Percentiles rank a stretch among this genome's conserved stretches.
phyloP scores from a whole-genome alignment of 2,888 invertebrate genomes.

The Drosophila quasianomalipes region DNA sequence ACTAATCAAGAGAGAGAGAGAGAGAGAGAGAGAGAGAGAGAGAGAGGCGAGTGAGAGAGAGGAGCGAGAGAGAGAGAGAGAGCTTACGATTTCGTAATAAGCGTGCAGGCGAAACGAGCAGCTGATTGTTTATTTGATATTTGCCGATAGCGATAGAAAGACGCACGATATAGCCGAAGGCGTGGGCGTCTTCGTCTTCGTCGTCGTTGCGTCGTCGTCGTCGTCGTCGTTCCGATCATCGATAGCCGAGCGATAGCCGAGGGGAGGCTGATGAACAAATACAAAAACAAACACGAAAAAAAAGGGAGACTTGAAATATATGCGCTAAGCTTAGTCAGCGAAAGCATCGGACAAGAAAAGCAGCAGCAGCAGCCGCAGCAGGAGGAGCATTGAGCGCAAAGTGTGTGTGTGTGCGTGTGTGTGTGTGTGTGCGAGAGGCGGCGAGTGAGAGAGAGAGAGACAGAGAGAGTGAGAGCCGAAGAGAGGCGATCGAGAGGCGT shows the following conservation, averaged over 20 bases:
- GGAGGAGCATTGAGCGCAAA: conserved; percentile 20
- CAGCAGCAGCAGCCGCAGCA: conserved; percentile 14
- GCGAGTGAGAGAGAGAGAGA: conserved; percentile 9
- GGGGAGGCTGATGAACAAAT: conserved; percentile 8
- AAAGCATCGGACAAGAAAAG: conserved; percentile 21
- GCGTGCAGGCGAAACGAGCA: conserved; percentile 36
- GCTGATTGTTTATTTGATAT: conserved; percentile 44
- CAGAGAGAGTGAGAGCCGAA: conserved; percentile 13
- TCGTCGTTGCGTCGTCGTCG: neutral
- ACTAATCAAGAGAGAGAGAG: conserved; percentile 2
- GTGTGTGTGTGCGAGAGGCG: neutral
- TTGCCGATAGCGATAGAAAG: conserved; percentile 35
- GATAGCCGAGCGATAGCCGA: conserved; percentile 15
- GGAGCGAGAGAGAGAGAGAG: conserved; percentile 7
- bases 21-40: conserved; percentile 6
- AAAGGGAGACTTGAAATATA: conserved; percentile 12
- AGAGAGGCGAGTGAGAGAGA: neutral
- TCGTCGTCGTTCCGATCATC: conserved; percentile 16
- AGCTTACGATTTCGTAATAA: conserved; percentile 55
- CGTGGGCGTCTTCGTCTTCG: conserved; percentile 12
- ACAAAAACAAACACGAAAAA: neutral
- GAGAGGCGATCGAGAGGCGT: conserved; percentile 24
- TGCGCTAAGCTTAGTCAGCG: conserved; percentile 48
- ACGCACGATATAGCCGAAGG: conserved; percentile 11
- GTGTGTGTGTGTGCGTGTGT: conserved; percentile 3